Conservation (phyloP, 2,888 invertebrate species). For the Sinhomidia bicolor region DNA sequence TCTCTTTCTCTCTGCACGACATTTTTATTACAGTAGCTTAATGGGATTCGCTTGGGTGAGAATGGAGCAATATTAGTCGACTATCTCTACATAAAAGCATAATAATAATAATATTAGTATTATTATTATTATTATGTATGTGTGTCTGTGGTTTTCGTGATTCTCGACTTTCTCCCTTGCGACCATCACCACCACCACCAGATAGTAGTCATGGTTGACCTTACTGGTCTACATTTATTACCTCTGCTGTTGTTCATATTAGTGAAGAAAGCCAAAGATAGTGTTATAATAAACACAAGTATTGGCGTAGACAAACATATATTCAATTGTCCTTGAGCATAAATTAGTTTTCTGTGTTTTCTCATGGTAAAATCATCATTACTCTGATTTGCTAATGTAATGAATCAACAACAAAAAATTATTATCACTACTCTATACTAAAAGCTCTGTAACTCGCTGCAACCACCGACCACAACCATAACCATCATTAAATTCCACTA, state of each 20-base stretch:
- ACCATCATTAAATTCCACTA: not conserved
- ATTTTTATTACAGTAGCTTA: constrained; percentile 71
- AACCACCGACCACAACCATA: too few relatives aligned
- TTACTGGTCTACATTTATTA: constrained; percentile 56
- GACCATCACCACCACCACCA: not conserved
- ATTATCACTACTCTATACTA: not conserved
- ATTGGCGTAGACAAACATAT: constrained; percentile 25
- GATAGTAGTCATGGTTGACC: constrained; percentile 46
- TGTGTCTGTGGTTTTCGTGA: constrained; percentile 42
- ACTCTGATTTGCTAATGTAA: constrained; percentile 36
- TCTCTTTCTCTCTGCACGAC: constrained; percentile 47
- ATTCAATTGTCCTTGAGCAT: constrained; percentile 41
- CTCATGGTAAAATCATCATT: constrained; percentile 30
- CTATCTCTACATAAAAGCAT: constrained; percentile 29
- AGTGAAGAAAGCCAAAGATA: not conserved
- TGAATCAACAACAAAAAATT: constrained; percentile 37
- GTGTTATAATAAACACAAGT: not conserved
- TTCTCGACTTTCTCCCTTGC: constrained; percentile 58
- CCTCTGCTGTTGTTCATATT: not conserved
- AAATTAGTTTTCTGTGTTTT: constrained; percentile 32
- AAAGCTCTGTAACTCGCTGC: constrained; percentile 14
- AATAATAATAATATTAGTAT: not conserved
- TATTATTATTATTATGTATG: constrained; percentile 33
- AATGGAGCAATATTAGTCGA: constrained; percentile 51
- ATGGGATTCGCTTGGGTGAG: constrained; percentile 73